Base-by-base conservation (phyloP, 2,113 vertebrate species). In the Neofelis nebulosa region DNA sequence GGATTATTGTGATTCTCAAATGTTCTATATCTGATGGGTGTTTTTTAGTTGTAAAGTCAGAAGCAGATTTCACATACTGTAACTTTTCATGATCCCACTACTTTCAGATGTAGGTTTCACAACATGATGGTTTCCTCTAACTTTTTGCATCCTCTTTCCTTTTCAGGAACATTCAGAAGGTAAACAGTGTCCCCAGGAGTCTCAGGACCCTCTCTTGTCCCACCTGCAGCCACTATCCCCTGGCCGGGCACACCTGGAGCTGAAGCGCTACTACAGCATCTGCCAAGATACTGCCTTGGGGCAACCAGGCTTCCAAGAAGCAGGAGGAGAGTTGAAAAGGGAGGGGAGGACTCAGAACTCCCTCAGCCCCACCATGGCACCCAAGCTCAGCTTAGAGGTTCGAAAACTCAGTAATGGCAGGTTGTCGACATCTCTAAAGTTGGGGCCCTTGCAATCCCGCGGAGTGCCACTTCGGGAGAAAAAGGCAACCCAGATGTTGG, bases 401-500 rank as follows among this genome's bases (percentile, higher is more conserved):
- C 99, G 95, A 97, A 99, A 99, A 94, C 98, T 99, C 97, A 99
- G 99, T 66, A 98, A 99, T 2, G 99, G 99, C 73, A 98, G 99
- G 52, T 99, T 99, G 15, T 98, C 99, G 80, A 99, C 99, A 27
- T 98, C 99, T 2, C 96, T 99, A 94, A 99, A 98, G 95, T 96
- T 98, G 73, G 89, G 98, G 0, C 96, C 98, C 31, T 97, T 99
- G 93, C 98, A 98, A 41, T 97, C 99, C 92, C 98, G 99, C 0
- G 98, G 98, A 97, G 98, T 99, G 98, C 99, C 99, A 71, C 98
- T 99, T 14, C 98, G 99, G 96, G 99, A 99, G 98, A 99, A 99
- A 97, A 99, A 99, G 95, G 99, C 99, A 76, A 99, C 99, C 0
- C 99, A 99, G 99, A 99, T 99, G 99, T 95, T 99, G 89, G 99